These are phyloP conservation scores for Hyperoodon ampullatus DNA, from an alignment of 2,113 vertebrate genomes.

Conservation along the genomic window DNA sequence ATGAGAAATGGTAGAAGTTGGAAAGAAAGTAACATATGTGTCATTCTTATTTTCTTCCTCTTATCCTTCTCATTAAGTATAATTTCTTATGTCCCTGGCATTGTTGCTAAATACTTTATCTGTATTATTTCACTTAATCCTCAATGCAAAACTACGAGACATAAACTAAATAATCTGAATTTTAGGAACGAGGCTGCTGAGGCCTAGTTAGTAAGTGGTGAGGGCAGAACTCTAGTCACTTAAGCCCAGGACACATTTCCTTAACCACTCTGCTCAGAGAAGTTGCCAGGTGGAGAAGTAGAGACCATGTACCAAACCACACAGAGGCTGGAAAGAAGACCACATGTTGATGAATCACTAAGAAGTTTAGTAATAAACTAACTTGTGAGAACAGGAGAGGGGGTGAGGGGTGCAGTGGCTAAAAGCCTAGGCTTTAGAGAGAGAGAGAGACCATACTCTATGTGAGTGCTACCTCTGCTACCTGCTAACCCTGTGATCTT, in stretches of 20 bases:
- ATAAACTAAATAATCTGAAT: not conserved
- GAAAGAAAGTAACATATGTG: not conserved
- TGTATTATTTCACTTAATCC: not conserved
- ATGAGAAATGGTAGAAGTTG: not conserved
- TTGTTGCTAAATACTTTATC: not conserved
- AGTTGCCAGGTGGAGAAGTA: not conserved
- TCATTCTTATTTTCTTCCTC: not conserved
- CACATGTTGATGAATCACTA: not conserved
- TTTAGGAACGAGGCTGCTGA: not conserved
- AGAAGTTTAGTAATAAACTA: not conserved
- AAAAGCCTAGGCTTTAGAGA: not conserved
- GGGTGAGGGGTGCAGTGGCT: accelerated
- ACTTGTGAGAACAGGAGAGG: not conserved
- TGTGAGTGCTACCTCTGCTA: not conserved
- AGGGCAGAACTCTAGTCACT: not conserved
- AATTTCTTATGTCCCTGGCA: not conserved
- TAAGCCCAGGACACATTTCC: not conserved
- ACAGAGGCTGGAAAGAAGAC: not conserved
- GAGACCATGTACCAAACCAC: not conserved
- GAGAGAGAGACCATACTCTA: not conserved
- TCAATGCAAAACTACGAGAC: not conserved
- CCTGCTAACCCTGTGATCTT: not conserved
- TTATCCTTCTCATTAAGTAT: not conserved
- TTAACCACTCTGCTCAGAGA: not conserved
- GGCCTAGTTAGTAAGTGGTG: not conserved